Percentiles rank a stretch among this genome's conserved stretches.
Conservation (phyloP, 2,113 vertebrate species). For the Chamaetylas fuelleborni region DNA sequence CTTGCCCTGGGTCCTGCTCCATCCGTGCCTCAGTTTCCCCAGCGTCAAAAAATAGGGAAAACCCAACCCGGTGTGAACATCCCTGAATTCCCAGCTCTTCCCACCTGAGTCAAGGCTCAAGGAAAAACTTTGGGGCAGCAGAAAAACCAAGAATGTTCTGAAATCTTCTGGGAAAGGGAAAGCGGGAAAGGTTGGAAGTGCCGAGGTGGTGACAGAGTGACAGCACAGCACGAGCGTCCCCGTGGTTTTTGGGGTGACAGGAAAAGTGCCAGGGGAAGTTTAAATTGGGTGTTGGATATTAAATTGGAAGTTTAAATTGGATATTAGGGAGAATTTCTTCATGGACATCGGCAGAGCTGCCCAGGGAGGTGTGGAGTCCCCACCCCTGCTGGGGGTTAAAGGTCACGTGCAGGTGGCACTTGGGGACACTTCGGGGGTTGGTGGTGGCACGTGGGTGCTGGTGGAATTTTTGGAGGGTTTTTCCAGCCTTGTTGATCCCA, state of each 20-base stretch:
- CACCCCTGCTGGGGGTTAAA: no score
- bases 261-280: neutral
- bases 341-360: neutral
- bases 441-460: no score
- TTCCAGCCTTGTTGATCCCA: no score
- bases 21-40: neutral
- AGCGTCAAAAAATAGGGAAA: accelerated
- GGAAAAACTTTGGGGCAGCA: neutral
- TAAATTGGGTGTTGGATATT: no score
- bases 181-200: neutral
- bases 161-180: no score
- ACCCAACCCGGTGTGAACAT: accelerated
- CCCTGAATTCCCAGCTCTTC: neutral
- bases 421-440: no score
- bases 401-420: no score
- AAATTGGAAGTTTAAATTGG: neutral
- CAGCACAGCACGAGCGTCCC: accelerated
- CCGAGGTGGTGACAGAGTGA: accelerated
- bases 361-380: no score
- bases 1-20: neutral
- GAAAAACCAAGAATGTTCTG: neutral
- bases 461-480: no score
- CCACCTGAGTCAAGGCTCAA: neutral
- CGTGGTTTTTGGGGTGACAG: no score
- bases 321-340: neutral